phyloP scores from a whole-genome alignment of 2,113 vertebrate species.

The Phylloscopus trochilus region DNA sequence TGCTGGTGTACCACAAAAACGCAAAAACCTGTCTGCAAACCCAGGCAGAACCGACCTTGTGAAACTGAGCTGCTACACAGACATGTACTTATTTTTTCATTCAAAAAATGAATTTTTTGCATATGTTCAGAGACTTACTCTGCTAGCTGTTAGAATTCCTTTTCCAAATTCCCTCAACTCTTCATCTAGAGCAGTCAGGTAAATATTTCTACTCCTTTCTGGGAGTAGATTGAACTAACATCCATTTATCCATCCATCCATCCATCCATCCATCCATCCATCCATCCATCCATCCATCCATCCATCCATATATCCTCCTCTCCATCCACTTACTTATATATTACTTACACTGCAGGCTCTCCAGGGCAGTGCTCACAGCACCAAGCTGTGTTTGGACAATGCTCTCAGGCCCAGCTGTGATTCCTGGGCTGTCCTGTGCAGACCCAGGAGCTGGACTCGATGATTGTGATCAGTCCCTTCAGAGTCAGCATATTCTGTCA shows the following conservation, averaged over 20 bases:
- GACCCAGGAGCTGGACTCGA: neutral
- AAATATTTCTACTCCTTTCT: neutral
- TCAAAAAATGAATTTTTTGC: neutral
- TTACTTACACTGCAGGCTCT: neutral
- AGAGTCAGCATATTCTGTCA: neutral
- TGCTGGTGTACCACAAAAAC: neutral
- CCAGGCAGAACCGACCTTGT: neutral
- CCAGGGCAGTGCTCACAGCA: neutral
- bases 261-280: neutral
- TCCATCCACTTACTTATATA: neutral
- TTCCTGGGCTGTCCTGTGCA: neutral
- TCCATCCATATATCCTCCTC: no score
- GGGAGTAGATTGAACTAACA: neutral
- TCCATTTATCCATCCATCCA: neutral
- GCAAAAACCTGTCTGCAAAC: neutral
- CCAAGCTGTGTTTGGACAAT: neutral
- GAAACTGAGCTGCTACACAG: neutral
- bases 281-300: neutral
- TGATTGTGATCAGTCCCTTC: neutral
- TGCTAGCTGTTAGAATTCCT: neutral
- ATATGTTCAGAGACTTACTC: neutral
- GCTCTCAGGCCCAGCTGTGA: neutral
- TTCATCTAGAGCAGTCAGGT: neutral
- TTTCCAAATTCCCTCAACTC: neutral
- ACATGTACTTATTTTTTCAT: neutral